Conservation (phyloP, 2,797 vertebrate species). For the Ctenopoma multispine region DNA sequence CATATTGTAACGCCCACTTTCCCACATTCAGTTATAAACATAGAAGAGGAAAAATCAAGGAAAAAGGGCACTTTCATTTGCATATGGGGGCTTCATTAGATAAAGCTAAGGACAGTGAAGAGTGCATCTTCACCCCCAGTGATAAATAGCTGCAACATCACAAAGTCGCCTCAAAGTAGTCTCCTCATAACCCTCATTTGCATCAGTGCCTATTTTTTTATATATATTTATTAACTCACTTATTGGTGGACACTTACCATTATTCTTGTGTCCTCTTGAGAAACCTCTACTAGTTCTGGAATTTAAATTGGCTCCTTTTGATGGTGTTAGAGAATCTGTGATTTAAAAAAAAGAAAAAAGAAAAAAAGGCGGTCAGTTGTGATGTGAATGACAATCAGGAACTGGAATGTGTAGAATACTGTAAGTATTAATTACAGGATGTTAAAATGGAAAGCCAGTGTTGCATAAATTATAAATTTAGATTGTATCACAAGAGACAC, state of each 20-base stretch:
- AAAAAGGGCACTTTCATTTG: constrained; percentile 98
- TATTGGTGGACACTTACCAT: constrained; percentile 84
- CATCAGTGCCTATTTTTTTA: constrained; percentile 83
- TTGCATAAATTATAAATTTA: constrained; percentile 24
- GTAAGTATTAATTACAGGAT: constrained; percentile 66
- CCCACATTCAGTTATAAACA: constrained; percentile 90
- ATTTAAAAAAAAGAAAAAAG: constrained; percentile 46
- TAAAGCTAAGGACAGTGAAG: constrained; percentile 95
- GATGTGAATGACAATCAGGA: constrained; percentile 53
- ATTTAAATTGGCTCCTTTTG: constrained; percentile 81
- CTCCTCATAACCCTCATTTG: constrained; percentile 96
- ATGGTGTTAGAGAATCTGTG: constrained; percentile 70
- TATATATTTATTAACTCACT: constrained; percentile 83
- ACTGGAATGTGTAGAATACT: constrained; percentile 47
- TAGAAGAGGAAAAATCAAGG: constrained; percentile 82
- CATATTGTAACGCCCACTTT: constrained; percentile 64
- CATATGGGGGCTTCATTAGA: constrained; percentile 99
- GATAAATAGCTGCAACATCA: constrained; percentile 98
- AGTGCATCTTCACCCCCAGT: constrained; percentile 93
- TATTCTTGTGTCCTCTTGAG: constrained; percentile 78
- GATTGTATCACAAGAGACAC: constrained; percentile 29
- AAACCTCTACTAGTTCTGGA: constrained; percentile 82
- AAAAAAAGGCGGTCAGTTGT: neutral
- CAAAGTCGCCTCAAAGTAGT: constrained; percentile 94
- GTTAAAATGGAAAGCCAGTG: constrained; percentile 46